These are phyloP conservation scores for Blastobasis adustella DNA, from an alignment of 2,888 invertebrate genomes.

Conservation along the genomic window DNA sequence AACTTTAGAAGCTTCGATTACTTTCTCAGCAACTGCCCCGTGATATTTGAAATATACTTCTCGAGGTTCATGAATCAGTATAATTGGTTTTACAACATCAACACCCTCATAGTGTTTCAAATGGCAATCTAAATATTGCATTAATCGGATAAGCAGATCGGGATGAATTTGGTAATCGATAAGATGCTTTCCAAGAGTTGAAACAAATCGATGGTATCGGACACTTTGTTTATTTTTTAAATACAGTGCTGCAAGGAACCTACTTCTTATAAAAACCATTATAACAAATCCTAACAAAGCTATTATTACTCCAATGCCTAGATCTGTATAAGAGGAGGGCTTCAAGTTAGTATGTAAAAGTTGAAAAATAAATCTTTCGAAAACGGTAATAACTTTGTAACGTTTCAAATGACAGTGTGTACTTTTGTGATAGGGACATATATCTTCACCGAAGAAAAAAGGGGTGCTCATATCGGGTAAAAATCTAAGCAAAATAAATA, in stretches of 20 bases:
- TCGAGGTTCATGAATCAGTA: slow-evolving; percentile 41
- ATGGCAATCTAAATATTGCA: slow-evolving; percentile 47
- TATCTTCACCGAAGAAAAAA: not conserved
- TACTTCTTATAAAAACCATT: slow-evolving; percentile 25
- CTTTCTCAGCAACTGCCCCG: slow-evolving; percentile 44
- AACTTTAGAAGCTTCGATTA: slow-evolving; percentile 35
- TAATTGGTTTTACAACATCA: slow-evolving; percentile 40
- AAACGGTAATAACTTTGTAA: not conserved
- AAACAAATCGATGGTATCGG: slow-evolving; percentile 44
- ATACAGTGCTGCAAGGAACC: slow-evolving; percentile 35
- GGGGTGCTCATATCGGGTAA: not conserved
- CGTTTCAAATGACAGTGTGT: not conserved
- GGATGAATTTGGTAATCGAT: slow-evolving; percentile 37
- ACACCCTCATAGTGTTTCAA: slow-evolving; percentile 52
- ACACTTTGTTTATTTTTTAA: slow-evolving; percentile 29
- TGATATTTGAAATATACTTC: slow-evolving; percentile 54
- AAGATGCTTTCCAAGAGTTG: slow-evolving; percentile 37
- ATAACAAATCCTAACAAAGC: slow-evolving; percentile 24
- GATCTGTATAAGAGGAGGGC: not conserved
- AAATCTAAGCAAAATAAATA: not conserved
- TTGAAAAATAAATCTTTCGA: not conserved
- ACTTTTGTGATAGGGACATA: not conserved
- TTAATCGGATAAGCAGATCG: slow-evolving; percentile 37
- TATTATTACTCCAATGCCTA: slow-evolving; percentile 1
- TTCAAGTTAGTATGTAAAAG: not conserved